These are phyloP conservation scores for Chelonus formosanus DNA, from an alignment of 2,888 invertebrate species.

Conservation along the genomic window DNA sequence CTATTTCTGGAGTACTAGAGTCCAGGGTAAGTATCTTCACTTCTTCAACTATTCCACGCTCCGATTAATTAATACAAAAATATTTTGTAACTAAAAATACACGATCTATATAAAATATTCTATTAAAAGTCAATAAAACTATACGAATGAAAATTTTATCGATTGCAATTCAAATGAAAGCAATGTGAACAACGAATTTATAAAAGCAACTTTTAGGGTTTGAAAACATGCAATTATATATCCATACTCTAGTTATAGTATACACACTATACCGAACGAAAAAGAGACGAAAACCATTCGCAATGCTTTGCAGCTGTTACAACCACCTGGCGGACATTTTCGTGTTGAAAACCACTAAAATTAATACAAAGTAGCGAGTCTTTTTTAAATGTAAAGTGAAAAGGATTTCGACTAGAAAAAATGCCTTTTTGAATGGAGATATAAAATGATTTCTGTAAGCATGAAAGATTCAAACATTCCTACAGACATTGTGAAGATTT, in stretches of 20 bases:
- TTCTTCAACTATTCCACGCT: slow-evolving; percentile 23
- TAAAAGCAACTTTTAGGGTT: background rate
- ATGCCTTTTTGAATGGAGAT: background rate
- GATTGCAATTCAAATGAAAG: too few species aligned
- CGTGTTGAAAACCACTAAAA: slow-evolving; percentile 20
- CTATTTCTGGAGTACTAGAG: slow-evolving; percentile 41
- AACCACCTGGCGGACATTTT: slow-evolving; percentile 39
- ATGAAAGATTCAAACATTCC: too few species aligned
- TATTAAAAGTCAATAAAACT: background rate
- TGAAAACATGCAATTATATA: background rate
- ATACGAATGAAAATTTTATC: too few species aligned
- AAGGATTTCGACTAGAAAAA: slow-evolving; percentile 14
- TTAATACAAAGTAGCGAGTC: background rate
- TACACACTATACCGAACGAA: background rate
- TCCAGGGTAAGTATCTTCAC: slow-evolving; percentile 43
- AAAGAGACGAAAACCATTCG: slow-evolving; percentile 17
- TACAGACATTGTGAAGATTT: too few species aligned
- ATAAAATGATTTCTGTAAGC: too few species aligned
- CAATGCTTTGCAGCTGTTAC: slow-evolving; percentile 37
- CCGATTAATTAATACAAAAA: slow-evolving; percentile 4
- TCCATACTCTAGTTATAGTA: too few species aligned
- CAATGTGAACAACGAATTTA: too few species aligned
- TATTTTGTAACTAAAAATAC: too few species aligned
- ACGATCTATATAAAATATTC: background rate
- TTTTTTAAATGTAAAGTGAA: background rate